These are phyloP conservation scores for Mastomys natalensis DNA, from an alignment of 2,113 vertebrate genomes.

Conservation along the genomic window DNA sequence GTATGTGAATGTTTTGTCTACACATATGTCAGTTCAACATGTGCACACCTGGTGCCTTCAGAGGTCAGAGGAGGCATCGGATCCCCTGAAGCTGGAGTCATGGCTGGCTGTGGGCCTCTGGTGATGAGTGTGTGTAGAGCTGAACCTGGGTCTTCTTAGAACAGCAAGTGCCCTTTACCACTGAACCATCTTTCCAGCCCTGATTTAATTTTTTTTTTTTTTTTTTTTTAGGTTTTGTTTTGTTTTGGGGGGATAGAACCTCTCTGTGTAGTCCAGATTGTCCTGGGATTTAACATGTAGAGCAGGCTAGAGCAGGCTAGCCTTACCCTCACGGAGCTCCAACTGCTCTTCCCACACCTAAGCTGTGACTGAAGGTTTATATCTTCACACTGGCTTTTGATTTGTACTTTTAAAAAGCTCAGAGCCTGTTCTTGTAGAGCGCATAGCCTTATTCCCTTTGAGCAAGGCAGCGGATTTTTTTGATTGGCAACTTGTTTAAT, in stretches of 20 bases:
- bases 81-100: not conserved
- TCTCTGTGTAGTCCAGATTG: not conserved
- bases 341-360: not conserved
- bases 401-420: not conserved
- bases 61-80: not conserved
- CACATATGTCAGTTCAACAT: not conserved
- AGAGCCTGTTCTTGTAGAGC: slow-evolving; percentile 24
- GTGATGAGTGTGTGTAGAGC: not conserved
- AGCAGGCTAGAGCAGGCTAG: not conserved
- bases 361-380: not conserved
- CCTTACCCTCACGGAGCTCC: not conserved
- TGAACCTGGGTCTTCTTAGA: not conserved
- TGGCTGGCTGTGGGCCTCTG: not conserved
- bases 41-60: not conserved
- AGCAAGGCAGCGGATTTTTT: too few relatives aligned
- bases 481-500: too few relatives aligned
- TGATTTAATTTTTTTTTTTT: not conserved
- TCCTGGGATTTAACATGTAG: not conserved
- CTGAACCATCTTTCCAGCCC: not conserved
- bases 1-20: not conserved
- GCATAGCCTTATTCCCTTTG: too few relatives aligned
- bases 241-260: not conserved
- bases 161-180: not conserved
- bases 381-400: not conserved
- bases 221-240: not conserved